phyloP scores from a whole-genome alignment of 2,888 invertebrate genomes.

The Autographa gamma region DNA sequence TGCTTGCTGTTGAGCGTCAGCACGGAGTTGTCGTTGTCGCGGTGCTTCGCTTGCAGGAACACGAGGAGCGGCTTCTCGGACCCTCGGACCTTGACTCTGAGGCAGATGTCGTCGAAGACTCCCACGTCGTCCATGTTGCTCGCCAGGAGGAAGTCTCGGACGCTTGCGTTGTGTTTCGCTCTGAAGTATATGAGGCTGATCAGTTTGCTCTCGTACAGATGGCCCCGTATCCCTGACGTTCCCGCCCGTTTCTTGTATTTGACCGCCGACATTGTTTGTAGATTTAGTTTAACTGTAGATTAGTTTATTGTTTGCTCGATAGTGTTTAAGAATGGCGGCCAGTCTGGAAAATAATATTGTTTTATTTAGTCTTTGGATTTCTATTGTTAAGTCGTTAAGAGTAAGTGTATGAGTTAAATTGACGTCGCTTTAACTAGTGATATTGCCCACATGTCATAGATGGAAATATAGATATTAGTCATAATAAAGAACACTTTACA shows the following conservation, averaged over 20 bases:
- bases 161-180: constrained; percentile 20
- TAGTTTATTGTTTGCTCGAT: too few relatives aligned
- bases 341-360: too few relatives aligned
- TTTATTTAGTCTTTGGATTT: too few relatives aligned
- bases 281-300: background rate
- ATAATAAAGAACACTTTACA: too few relatives aligned
- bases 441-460: too few relatives aligned
- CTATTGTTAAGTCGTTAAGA: too few relatives aligned
- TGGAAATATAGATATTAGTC: too few relatives aligned
- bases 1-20: constrained; percentile 23
- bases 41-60: constrained; percentile 53
- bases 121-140: constrained; percentile 51
- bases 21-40: constrained; percentile 32
- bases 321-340: too few relatives aligned
- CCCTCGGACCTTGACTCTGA: constrained; percentile 38
- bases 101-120: constrained; percentile 51
- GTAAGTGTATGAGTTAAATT: too few relatives aligned
- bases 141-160: constrained; percentile 48
- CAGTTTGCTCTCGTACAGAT: constrained; percentile 55
- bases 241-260: constrained; percentile 32
- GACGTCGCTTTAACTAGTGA: too few relatives aligned
- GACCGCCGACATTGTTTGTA: background rate
- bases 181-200: constrained; percentile 47
- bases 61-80: constrained; percentile 25
- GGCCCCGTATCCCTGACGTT: constrained; percentile 52